Conservation (phyloP, 2,888 invertebrate genomes). For the Drymonia ruficornis region DNA sequence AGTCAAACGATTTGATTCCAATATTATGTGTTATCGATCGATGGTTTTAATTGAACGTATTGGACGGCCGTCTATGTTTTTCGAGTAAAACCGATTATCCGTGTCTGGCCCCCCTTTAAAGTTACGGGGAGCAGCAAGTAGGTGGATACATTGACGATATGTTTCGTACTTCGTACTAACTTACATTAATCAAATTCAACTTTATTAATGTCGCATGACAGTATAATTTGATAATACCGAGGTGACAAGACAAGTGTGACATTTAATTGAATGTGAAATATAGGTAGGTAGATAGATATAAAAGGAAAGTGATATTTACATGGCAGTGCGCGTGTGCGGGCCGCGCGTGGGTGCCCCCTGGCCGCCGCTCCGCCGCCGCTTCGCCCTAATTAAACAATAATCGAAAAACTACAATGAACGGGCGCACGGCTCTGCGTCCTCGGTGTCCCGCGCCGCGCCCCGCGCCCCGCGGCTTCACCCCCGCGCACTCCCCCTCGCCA, state of each 20-base stretch:
- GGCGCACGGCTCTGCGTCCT: constrained; percentile 79
- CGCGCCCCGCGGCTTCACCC: constrained; percentile 28
- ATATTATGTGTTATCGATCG: no score
- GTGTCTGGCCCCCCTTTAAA: no score
- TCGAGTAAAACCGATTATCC: no score
- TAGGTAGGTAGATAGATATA: constrained; percentile 7
- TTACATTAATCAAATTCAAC: neutral
- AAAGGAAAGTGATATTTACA: constrained; percentile 26
- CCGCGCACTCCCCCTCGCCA: constrained; percentile 33
- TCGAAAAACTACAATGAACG: constrained; percentile 85
- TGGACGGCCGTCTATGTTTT: no score
- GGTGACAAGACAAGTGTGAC: constrained; percentile 7
- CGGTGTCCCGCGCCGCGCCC: constrained; percentile 59
- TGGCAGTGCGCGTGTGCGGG: constrained; percentile 46
- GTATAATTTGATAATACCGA: constrained; percentile 7
- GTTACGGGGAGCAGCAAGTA: no score
- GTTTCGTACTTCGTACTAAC: neutral
- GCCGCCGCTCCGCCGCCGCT: constrained; percentile 84
- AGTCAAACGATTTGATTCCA: no score
- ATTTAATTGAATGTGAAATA: constrained; percentile 3
- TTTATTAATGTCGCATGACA: neutral
- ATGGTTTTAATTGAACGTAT: no score
- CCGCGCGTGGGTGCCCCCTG: constrained; percentile 65
- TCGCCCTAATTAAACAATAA: constrained; percentile 85
- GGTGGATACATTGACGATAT: neutral